Conservation (phyloP, 2,888 invertebrate genomes). For the Sericinus montela region DNA sequence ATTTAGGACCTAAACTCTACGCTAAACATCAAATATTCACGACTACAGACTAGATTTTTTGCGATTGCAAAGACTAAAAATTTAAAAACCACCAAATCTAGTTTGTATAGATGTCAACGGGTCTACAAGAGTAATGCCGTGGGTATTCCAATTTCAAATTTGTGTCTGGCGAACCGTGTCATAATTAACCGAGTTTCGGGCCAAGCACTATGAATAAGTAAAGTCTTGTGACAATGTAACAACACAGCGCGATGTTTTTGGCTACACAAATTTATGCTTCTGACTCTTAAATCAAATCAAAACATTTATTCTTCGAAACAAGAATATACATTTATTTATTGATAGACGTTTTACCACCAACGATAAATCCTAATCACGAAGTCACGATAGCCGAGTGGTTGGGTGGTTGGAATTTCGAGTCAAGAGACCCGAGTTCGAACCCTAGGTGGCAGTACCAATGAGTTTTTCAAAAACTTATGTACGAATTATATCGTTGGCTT, state of each 20-base stretch:
- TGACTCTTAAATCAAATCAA: too few species aligned
- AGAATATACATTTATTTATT: too few species aligned
- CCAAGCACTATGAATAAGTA: slow-evolving; percentile 57
- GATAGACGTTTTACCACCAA: too few species aligned
- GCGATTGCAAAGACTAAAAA: neutral
- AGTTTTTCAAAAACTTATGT: too few species aligned
- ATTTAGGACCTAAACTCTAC: neutral
- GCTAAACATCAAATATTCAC: slow-evolving; percentile 6
- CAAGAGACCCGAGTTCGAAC: too few species aligned
- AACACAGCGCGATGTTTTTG: neutral
- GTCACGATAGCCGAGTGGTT: too few species aligned
- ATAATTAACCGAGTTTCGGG: slow-evolving; percentile 60
- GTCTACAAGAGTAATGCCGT: slow-evolving; percentile 34
- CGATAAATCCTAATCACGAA: too few species aligned
- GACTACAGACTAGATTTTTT: neutral
- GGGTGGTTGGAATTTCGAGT: too few species aligned
- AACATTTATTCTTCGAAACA: too few species aligned
- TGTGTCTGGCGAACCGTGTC: slow-evolving; percentile 37
- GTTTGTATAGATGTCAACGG: slow-evolving; percentile 6
- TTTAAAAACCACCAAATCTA: slow-evolving; percentile 4
- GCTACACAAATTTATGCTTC: too few species aligned
- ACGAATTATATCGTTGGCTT: too few species aligned
- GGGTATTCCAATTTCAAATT: slow-evolving; percentile 66
- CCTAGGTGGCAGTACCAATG: too few species aligned
- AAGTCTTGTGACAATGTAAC: slow-evolving; percentile 33